Percentiles rank a stretch among this genome's conserved stretches.
These are phyloP conservation scores for Ceratina australensis DNA, from an alignment of 1,140 invertebrate species.

Conservation along the genomic window DNA sequence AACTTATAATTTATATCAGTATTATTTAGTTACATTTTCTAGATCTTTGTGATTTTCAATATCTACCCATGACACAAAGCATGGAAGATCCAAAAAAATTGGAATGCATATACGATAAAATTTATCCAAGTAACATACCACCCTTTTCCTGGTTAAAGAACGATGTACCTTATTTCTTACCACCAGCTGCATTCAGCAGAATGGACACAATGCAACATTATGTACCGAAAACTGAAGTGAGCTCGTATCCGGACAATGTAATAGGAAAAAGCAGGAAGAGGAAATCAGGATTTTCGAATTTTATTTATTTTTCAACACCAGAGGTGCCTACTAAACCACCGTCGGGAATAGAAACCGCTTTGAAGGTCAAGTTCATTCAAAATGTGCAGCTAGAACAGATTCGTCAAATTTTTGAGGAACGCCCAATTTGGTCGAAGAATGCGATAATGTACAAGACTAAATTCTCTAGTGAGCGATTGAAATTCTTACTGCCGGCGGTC, in stretches of 20 bases:
- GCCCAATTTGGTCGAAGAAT: constrained; percentile 92
- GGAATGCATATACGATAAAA: constrained; percentile 83
- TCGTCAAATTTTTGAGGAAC: constrained; percentile 85
- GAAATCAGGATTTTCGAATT: constrained; percentile 80
- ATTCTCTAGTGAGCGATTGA: constrained; percentile 83
- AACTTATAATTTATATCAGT: constrained; percentile 22
- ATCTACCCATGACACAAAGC: constrained; percentile 84
- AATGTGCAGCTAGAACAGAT: constrained; percentile 78
- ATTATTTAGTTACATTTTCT: constrained; percentile 67
- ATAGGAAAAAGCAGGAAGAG: constrained; percentile 81
- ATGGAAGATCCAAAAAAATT: constrained; percentile 74
- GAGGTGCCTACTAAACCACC: constrained; percentile 80
- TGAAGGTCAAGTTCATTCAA: constrained; percentile 78
- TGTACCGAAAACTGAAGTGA: constrained; percentile 72
- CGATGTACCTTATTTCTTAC: constrained; percentile 84
- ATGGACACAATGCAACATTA: constrained; percentile 84
- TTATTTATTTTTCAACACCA: constrained; percentile 80
- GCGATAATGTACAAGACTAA: constrained; percentile 85
- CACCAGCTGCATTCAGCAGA: constrained; percentile 88
- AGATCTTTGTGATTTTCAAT: constrained; percentile 95
- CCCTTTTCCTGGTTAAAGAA: constrained; percentile 82
- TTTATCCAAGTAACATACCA: constrained; percentile 84
- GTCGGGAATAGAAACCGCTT: constrained; percentile 78
- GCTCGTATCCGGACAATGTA: constrained; percentile 72
- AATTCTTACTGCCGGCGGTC: constrained; percentile 88